Percentiles rank a stretch among this genome's conserved stretches.
Conservation (phyloP, 2,797 vertebrate genomes). For the Manis crassicaudata region DNA sequence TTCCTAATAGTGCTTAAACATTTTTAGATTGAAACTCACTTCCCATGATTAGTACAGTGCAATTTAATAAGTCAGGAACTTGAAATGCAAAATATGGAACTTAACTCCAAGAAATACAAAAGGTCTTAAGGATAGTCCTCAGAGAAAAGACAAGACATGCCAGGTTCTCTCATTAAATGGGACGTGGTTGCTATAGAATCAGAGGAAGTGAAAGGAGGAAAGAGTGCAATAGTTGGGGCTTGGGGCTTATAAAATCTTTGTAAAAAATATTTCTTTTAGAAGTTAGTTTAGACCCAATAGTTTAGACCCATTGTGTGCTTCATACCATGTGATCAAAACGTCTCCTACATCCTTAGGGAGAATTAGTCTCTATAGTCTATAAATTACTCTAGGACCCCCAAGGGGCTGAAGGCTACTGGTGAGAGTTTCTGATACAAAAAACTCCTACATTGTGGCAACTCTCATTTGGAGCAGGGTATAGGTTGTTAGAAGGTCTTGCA, state of each 20-base stretch:
- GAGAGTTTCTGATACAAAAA: slow-evolving; percentile 7
- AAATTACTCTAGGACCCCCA: not conserved
- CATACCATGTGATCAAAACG: not conserved
- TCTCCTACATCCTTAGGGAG: not conserved
- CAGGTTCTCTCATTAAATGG: not conserved
- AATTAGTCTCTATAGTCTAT: not conserved
- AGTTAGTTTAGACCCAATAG: not conserved
- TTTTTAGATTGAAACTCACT: not conserved
- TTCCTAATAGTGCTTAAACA: not conserved
- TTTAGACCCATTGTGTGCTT: not conserved
- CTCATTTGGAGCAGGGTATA: not conserved
- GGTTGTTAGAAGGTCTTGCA: not conserved
- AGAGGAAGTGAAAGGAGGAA: not conserved
- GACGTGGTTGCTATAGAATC: not conserved
- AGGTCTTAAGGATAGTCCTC: not conserved
- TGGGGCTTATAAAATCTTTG: not conserved
- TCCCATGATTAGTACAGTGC: not conserved
- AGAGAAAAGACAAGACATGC: not conserved
- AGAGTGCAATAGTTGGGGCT: not conserved
- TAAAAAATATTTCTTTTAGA: slow-evolving; percentile 10
- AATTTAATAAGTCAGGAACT: not conserved
- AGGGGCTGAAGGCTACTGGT: not conserved
- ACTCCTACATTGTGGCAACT: not conserved
- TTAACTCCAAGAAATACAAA: not conserved
- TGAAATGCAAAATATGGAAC: slow-evolving; percentile 2